Percentiles rank a stretch among this genome's conserved stretches.
Evolutionary conservation across 2,888 invertebrate genomes (phyloP).

Genomic region (Monochamus alternatus): DNA sequence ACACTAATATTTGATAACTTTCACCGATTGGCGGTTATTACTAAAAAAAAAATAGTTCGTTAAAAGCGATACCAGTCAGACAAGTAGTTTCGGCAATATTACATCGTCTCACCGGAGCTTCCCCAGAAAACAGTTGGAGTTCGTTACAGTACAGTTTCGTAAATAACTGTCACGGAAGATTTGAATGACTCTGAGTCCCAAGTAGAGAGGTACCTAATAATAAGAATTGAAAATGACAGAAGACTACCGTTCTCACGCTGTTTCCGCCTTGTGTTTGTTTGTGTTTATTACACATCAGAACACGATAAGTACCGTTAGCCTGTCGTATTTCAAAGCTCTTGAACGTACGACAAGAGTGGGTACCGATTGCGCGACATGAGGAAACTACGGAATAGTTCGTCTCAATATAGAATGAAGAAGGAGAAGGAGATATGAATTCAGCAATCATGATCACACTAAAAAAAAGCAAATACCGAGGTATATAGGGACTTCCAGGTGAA

Average conservation of each 20-base stretch:
- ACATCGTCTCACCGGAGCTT: neutral
- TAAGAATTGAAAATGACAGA: neutral
- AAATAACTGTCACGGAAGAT: slow-evolving; percentile 23
- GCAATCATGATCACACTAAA: no score
- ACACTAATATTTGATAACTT: slow-evolving; percentile 11
- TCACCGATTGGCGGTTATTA: slow-evolving; percentile 28
- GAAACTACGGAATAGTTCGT: no score
- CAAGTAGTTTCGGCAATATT: slow-evolving; percentile 21
- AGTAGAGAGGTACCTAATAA: neutral
- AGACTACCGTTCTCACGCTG: slow-evolving; percentile 1
- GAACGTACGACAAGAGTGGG: neutral
- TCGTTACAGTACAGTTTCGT: slow-evolving; percentile 31
- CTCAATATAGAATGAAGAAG: no score
- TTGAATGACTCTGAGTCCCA: neutral
- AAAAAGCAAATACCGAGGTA: no score
- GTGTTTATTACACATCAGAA: neutral
- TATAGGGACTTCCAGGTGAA: no score
- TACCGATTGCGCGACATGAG: neutral
- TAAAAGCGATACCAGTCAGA: slow-evolving; percentile 24
- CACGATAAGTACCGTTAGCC: neutral
- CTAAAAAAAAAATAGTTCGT: slow-evolving; percentile 20
- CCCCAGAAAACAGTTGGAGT: slow-evolving; percentile 22
- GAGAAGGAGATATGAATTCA: no score
- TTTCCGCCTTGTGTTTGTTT: neutral
- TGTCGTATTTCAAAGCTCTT: neutral